Base-by-base conservation (phyloP, 2,797 vertebrate species). In the Ctenopoma multispine region DNA sequence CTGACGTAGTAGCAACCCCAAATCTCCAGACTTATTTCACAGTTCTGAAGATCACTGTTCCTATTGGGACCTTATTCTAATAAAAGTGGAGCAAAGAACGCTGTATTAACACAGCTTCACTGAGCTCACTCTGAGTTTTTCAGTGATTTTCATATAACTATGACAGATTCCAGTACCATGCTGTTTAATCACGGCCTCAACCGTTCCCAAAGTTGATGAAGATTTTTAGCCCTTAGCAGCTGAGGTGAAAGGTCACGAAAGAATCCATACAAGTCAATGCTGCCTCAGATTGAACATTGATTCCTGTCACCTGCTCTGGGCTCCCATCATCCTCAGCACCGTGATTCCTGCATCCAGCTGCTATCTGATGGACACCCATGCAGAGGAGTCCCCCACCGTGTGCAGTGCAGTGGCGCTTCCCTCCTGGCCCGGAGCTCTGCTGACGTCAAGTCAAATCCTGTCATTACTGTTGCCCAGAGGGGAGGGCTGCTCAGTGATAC, bases 391-490 rank as follows among this genome's bases (percentile, higher is more conserved):
- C 46, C 63, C 58, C 17, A 1, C 51, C 65, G 74, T n/a, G 65
- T 58, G 56, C 49, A 55, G 75, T 38, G 18, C 56, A 4, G 11
- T 18, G 53, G 82, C 54, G 58, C 65, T 43, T 61, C 29, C 63
- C 68, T 64, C 63, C 48, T 56, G 68, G 72, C 63, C 69, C 31
- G 55, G 17, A 75, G 70, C 78, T 74, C 75, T 44, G 69, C 72
- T 81, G 63, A 75, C 81, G 78, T 63, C 55, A 18, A 80, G 77
- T 68, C 50, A n/a, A 58, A 73, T 8, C 51, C 54, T 14, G 58
- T 83, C 76, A 87, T 89, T 88, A 88, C 79, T 11, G 69, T 43
- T 51, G 56, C 66, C 63, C 38, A 24, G 62, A 27, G 62, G 80
- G 85, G 77, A 75, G 24, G 38, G 69, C 57, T 40, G 53, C 71